phyloP scores from a whole-genome alignment of 2,113 vertebrate genomes.

The Heteronetta atricapilla region DNA sequence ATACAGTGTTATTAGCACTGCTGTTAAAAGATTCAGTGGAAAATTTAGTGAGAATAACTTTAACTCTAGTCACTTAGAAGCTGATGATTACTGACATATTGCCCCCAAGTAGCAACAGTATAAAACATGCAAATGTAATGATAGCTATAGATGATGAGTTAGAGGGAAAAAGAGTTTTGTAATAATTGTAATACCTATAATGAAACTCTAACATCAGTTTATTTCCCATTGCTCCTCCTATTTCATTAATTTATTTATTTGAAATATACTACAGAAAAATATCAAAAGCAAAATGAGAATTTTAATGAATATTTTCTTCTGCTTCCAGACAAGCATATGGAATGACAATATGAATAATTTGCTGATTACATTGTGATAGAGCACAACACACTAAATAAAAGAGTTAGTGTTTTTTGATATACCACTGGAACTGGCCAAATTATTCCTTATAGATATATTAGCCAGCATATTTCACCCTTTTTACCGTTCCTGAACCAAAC shows the following conservation, averaged over 20 bases:
- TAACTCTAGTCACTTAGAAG: constrained; percentile 67
- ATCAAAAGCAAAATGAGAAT: background rate
- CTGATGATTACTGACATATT: constrained; percentile 66
- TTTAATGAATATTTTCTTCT: constrained; percentile 41
- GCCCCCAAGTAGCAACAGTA: constrained; percentile 41
- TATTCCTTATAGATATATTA: background rate
- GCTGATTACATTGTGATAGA: background rate
- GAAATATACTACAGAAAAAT: constrained; percentile 24
- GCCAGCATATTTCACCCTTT: background rate
- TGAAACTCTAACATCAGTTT: constrained; percentile 52
- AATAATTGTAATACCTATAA: constrained; percentile 42
- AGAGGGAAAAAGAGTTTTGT: constrained; percentile 1
- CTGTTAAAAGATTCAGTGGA: constrained; percentile 32
- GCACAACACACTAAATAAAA: background rate
- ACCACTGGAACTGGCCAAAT: background rate
- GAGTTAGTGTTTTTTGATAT: background rate
- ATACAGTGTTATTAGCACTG: constrained; percentile 45
- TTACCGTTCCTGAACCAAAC: background rate
- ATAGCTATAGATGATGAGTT: constrained; percentile 19
- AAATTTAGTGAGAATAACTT: constrained; percentile 67
- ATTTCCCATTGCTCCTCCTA: background rate
- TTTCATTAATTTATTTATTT: constrained; percentile 59
- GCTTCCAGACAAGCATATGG: background rate
- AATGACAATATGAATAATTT: background rate
- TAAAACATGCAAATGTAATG: constrained; percentile 59